These are phyloP conservation scores for Scyliorhinus canicula DNA, from an alignment of 2,797 vertebrate species.

Conservation along the genomic window DNA sequence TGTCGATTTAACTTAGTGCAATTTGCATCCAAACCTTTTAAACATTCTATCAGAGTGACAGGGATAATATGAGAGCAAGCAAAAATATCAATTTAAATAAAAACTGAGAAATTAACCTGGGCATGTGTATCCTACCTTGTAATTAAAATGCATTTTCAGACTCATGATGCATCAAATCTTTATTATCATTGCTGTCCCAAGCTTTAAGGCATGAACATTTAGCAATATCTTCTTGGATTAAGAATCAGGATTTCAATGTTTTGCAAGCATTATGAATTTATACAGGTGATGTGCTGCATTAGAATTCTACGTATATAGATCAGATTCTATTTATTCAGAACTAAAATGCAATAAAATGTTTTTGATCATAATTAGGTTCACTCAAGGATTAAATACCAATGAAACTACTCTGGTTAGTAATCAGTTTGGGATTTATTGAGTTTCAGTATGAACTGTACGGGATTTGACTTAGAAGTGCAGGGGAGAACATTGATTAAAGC, in stretches of 20 bases:
- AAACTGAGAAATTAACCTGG: not conserved
- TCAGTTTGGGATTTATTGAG: not conserved
- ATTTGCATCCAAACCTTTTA: not conserved
- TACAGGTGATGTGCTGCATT: not conserved
- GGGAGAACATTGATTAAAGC: not conserved
- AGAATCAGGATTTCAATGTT: not conserved
- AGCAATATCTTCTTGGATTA: not conserved
- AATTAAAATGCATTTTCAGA: slow-evolving; percentile 18
- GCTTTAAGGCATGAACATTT: not conserved
- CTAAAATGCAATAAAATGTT: not conserved
- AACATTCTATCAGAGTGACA: not conserved
- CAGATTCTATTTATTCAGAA: slow-evolving; percentile 20
- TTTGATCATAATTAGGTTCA: not conserved
- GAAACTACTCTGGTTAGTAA: not conserved
- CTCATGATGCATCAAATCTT: not conserved
- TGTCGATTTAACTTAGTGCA: not conserved
- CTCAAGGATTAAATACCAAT: not conserved
- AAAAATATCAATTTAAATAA: not conserved
- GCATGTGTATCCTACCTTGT: not conserved
- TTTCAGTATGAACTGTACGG: not conserved
- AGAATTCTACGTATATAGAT: not conserved
- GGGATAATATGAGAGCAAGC: not conserved
- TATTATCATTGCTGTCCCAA: not conserved
- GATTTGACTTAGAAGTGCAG: not conserved
- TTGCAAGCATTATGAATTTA: not conserved